Evolutionary conservation across 2,797 vertebrate genomes (phyloP).

Genomic region (Poeciliopsis gracilis): DNA sequence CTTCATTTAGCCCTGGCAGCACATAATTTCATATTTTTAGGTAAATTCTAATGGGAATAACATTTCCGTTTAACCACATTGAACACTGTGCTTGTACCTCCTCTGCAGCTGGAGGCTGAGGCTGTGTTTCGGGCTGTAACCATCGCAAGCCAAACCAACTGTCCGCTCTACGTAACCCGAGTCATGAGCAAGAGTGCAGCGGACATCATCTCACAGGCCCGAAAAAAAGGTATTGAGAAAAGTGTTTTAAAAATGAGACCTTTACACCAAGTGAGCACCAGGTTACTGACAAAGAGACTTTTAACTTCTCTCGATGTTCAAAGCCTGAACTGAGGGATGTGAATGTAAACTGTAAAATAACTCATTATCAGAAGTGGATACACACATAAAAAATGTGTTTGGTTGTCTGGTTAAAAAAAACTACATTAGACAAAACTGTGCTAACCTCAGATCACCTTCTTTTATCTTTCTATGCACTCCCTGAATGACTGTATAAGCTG

Average conservation of each 20-base stretch:
- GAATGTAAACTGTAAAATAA: neutral
- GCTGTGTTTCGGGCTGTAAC: conserved; percentile 97
- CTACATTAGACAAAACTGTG: conserved; percentile 4
- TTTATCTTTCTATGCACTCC: neutral
- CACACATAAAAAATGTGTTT: conserved; percentile 25
- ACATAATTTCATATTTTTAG: neutral
- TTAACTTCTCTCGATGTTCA: neutral
- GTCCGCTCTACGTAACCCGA: conserved; percentile 95
- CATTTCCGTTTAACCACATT: conserved; percentile 29
- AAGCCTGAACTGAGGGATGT: neutral
- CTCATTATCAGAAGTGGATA: conserved; percentile 4
- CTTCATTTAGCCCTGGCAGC: neutral
- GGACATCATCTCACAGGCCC: conserved; percentile 97
- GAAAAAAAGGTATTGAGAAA: conserved; percentile 89
- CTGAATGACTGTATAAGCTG: conserved; percentile 6
- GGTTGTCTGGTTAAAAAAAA: conserved; percentile 11
- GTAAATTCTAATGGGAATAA: conserved; percentile 6
- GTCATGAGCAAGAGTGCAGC: conserved; percentile 99
- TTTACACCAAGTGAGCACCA: neutral
- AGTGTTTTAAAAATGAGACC: neutral
- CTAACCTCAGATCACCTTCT: conserved; percentile 23
- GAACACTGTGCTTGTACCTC: conserved; percentile 13
- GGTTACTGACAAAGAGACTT: neutral
- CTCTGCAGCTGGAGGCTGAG: conserved; percentile 92
- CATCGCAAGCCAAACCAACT: conserved; percentile 98